Base-by-base conservation (phyloP, 2,797 vertebrate species). In the Anniella stebbinsi region DNA sequence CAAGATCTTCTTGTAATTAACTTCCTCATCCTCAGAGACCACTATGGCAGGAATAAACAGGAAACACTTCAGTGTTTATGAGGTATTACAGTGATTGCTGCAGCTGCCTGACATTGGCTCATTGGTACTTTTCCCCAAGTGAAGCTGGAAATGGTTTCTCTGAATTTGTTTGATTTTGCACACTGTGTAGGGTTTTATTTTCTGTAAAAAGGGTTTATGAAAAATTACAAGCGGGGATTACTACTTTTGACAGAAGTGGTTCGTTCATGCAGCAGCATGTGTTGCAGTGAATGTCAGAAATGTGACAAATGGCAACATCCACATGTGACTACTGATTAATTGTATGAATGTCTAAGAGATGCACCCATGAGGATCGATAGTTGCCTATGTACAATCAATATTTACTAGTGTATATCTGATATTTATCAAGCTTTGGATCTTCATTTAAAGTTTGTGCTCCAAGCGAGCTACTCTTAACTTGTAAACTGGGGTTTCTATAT, bases 91-190 rank as follows among this genome's bases (percentile, higher is more conserved):
- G 60, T 82, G 2, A 80, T 84, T 0, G 0, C 0, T 51, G 75
- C 8, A 87, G 93, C 91, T 93, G 82, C 87, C 70, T 77, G 18
- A 38, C 77, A 86, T 21, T 30, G 91, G 76, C 36, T 87, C 82
- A 63, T n/a, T 89, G 63, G 91, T 93, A 92, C 63, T 73, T 38
- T 80, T 94, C 78, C 8, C 30, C 80, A 5, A 70, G 25, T 92
- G 80, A 84, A 87, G 87, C 80, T 63, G n/a, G 28, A n/a, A 83
- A 90, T 87, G 23, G 23, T 51, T 91, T 92, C 94, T 86, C 94
- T 93, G 72, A 94, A 92, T 86, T 93, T 95, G 91, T 94, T 91
- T 91, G 45, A 70, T 33, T 75, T 86, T 51, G 63, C 15, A 48
- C 54, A 21, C 45, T 63, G 12, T 18, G 5, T 33, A 30, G 33